phyloP scores from a whole-genome alignment of 2,888 invertebrate species.

The Eulithis prunata region DNA sequence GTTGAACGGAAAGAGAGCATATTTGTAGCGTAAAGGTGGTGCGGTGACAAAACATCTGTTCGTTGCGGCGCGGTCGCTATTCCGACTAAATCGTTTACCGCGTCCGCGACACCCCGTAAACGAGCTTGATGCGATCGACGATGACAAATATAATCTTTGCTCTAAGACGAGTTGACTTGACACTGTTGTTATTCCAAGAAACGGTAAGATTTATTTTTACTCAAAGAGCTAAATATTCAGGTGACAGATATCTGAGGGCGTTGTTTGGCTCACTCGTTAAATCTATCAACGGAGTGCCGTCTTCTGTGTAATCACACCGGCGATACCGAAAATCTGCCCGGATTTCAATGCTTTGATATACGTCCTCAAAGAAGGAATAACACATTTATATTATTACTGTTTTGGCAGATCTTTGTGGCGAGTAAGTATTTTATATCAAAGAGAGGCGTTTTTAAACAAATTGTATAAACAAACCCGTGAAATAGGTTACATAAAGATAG shows the following conservation, averaged over 20 bases:
- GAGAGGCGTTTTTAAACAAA: constrained; percentile 8
- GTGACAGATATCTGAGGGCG: constrained; percentile 80
- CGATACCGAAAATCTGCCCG: constrained; percentile 75
- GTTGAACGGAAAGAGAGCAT: constrained; percentile 60
- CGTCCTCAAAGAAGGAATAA: constrained; percentile 74
- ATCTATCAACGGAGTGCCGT: constrained; percentile 70
- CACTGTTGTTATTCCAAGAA: constrained; percentile 82
- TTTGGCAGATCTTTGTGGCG: constrained; percentile 34
- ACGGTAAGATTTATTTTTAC: constrained; percentile 80
- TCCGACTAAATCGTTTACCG: constrained; percentile 73
- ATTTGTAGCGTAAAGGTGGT: constrained; percentile 61
- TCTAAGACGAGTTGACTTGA: constrained; percentile 78
- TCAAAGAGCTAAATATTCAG: constrained; percentile 83
- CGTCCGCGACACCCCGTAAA: constrained; percentile 73
- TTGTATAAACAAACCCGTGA: no score
- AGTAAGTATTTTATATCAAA: constrained; percentile 16
- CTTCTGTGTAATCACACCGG: constrained; percentile 82
- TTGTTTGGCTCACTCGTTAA: constrained; percentile 75
- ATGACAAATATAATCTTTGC: constrained; percentile 83
- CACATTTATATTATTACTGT: constrained; percentile 61
- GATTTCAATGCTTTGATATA: constrained; percentile 75
- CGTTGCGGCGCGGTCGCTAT: constrained; percentile 57
- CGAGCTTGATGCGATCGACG: constrained; percentile 73
- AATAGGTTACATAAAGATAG: no score
- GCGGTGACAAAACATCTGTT: constrained; percentile 77